phyloP scores from a whole-genome alignment of 2,113 vertebrate species.

The Istiophorus platypterus region DNA sequence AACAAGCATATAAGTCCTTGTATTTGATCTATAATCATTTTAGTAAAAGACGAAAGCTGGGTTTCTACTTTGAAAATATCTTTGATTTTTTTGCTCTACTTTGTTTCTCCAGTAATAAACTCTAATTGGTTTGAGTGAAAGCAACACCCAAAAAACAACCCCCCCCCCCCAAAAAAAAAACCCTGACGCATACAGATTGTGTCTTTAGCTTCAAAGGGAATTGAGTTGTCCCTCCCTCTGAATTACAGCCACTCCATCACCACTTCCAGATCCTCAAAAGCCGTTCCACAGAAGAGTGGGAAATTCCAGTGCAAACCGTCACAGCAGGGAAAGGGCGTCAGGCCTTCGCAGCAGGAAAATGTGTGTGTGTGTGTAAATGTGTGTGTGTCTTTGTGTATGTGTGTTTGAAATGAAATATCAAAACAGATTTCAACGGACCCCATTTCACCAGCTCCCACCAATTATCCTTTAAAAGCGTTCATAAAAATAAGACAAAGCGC shows the following conservation, averaged over 20 bases:
- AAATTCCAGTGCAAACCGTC: conserved; percentile 73
- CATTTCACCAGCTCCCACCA: conserved; percentile 40
- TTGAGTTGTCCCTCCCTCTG: conserved; percentile 52
- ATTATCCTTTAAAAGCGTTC: conserved; percentile 75
- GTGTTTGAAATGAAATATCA: conserved; percentile 35
- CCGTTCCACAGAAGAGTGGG: conserved; percentile 68
- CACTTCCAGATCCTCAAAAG: conserved; percentile 63
- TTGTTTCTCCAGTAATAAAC: conserved; percentile 5
- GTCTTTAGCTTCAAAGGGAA: conserved; percentile 61
- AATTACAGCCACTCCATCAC: conserved; percentile 55
- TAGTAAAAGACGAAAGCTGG: neutral
- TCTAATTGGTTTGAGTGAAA: conserved; percentile 52
- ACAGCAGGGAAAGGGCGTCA: conserved; percentile 67
- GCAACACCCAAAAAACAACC: conserved; percentile 40
- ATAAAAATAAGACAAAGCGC: conserved; percentile 58
- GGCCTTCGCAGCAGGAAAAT: conserved; percentile 40
- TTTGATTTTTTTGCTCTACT: conserved; percentile 43
- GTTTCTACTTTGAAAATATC: conserved; percentile 23
- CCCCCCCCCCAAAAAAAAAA: neutral
- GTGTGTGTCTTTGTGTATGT: conserved; percentile 5
- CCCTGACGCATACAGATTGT: conserved; percentile 15
- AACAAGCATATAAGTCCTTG: neutral
- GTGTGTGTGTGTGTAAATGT: neutral
- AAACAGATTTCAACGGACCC: conserved; percentile 54
- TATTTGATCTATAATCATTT: conserved; percentile 28